Evolutionary conservation across 2,888 invertebrate species (phyloP), one percentile per base, ranked within the genome.

Genomic region (Philhelius pedissequus): DNA sequence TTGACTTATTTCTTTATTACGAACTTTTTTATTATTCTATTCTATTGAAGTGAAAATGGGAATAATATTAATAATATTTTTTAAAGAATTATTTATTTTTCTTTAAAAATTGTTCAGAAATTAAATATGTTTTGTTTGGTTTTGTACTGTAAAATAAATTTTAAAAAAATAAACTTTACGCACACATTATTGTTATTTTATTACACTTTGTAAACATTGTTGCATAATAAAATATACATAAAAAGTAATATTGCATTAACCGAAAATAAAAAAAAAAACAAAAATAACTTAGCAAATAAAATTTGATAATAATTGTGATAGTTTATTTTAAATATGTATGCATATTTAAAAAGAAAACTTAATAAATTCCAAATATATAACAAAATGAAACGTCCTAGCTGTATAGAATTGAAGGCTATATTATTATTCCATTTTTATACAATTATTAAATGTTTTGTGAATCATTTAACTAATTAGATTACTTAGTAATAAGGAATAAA

Each of bases 271-370:
- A 20, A 45, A 38, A 58, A 48, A 30, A 68, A 45, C 32, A 20
- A 45, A 38, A 58, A 48, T 22, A 68, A 45, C 32, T 60, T 52
- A 81, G 68, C 68, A 66, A 73, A 78, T 25, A n/a, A 68, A 73
- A 60, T 62, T 71, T 60, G 45, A 82, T 54, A 71, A 78, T 45
- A 60, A 82, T 82, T 82, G 82, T 82, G 82, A 82, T 82, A 82
- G 82, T 71, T 76, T 82, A 77, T 82, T 73, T 68, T 66, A 78
- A 78, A 82, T 62, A 82, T 80, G 35, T 62, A 82, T 80, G 35
- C 43, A 60, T 56, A 54, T 56, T 20, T 48, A 78, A 52, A 32
- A 73, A 68, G 18, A 73, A 30, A 64, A 50, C 50, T 66, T 58
- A 73, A 66, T 50, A 50, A 79, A 80, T 70, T 66, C 27, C 66